Evolutionary conservation across 2,888 invertebrate genomes (phyloP), one percentile per base, ranked within the genome.

Genomic region (Leucophenga maculata): DNA sequence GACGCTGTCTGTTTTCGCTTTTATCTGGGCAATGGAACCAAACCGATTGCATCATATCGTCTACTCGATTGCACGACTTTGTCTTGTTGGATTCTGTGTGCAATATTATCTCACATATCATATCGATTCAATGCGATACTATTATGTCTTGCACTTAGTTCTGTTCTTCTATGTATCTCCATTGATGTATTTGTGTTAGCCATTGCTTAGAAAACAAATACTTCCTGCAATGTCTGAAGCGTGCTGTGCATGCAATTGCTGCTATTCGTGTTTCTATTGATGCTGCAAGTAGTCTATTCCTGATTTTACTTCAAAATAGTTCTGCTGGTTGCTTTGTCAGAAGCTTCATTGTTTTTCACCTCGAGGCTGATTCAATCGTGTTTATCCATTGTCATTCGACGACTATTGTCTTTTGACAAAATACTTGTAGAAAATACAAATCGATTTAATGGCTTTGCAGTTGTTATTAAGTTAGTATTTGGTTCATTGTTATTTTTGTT

Each of bases 181-280:
- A 31, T 13, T 55, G 18, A 8, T 20, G 22, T 20, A 13, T 55
- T 22, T 8, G 18, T 55, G 20, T 18, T 22, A 2, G 20, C 55
- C 13, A 18, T 22, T 31, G 31, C 1, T 57, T 31, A 4, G 57
- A 18, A 57, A 13, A 22, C 31, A 57, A 14, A 26, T 31, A 26
- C 31, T 26, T 57, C 18, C 26, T 11, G 11, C 57, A 57, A 14
- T 57, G 26, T 22, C n/a, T 57, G 22, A 57, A 57, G 57, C 57
- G 26, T 57, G 54, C 16, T 22, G 54, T 54, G 18, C 8, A 54
- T 54, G 54, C 54, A 54, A 18, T 54, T 54, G 54, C 18, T 54
- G 18, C 54, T 20, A 39, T 39, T 39, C 8, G 50, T 4, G 50
- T n/a, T 50, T 18, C 18, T 50, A 50, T 50, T 50, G 50, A 50